A percentile compares a stretch with the other conserved stretches of the same genome.
Conservation (phyloP, 2,888 invertebrate species). For the Halocaridina rubra region DNA sequence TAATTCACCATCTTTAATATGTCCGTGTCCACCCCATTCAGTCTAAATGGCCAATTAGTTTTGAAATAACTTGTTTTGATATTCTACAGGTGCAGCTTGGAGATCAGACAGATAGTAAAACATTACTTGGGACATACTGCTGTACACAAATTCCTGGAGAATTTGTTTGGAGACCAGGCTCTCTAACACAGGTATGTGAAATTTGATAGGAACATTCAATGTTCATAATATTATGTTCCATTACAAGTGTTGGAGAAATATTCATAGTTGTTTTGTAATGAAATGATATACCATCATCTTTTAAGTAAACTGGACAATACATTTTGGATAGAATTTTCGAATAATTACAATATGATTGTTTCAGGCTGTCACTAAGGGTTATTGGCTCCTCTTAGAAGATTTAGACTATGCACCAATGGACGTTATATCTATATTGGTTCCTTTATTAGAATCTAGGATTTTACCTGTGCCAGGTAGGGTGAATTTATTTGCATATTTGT, state of each 20-base stretch:
- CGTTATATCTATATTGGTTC: conserved; percentile 87
- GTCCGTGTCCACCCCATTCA: too few species aligned
- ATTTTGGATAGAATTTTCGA: too few species aligned
- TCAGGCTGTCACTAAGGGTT: conserved; percentile 83
- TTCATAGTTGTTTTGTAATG: neutral
- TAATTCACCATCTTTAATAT: too few species aligned
- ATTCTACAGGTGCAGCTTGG: conserved; percentile 85
- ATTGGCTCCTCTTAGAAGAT: conserved; percentile 95
- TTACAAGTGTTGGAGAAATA: too few species aligned
- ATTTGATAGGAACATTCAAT: too few species aligned
- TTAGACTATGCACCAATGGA: conserved; percentile 94
- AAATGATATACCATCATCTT: neutral
- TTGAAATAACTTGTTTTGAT: too few species aligned
- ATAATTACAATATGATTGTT: too few species aligned
- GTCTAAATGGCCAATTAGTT: too few species aligned
- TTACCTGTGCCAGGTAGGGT: conserved; percentile 78
- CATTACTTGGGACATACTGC: conserved; percentile 90
- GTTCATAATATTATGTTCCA: too few species aligned
- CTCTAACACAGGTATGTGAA: conserved; percentile 79
- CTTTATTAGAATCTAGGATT: conserved; percentile 84
- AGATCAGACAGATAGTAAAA: conserved; percentile 96
- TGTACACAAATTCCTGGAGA: conserved; percentile 98
- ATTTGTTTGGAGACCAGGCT: conserved; percentile 96
- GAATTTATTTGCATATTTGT: too few species aligned
- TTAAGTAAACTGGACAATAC: too few species aligned